Conservation (phyloP, 1,140 invertebrate genomes). For the Plodia interpunctella region DNA sequence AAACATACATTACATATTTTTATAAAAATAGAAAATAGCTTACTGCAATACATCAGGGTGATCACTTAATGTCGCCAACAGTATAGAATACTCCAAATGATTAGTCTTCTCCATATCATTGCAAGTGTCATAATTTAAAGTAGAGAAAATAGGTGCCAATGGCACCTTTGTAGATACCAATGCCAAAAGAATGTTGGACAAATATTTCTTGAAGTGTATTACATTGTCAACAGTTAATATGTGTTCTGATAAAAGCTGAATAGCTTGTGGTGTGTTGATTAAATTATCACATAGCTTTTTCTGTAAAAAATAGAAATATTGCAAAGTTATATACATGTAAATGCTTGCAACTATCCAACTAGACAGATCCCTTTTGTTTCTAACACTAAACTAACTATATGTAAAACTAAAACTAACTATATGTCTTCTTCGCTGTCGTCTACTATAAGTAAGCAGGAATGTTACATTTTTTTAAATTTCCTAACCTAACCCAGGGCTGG, state of each 20-base stretch:
- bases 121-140: constrained; percentile 39
- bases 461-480: too few species aligned
- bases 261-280: constrained; percentile 34
- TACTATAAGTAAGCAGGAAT: too few species aligned
- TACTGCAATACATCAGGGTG: constrained; percentile 78
- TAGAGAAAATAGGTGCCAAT: constrained; percentile 54
- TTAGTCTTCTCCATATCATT: constrained; percentile 54
- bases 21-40: constrained; percentile 28
- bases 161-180: constrained; percentile 54
- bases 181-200: constrained; percentile 54
- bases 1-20: too few species aligned
- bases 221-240: constrained; percentile 56
- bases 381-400: too few species aligned
- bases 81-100: constrained; percentile 58
- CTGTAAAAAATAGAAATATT: constrained; percentile 29
- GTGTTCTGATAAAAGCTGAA: constrained; percentile 47
- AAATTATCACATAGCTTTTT: constrained; percentile 28
- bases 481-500: too few species aligned
- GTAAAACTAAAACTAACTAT: too few species aligned
- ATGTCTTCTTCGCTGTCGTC: too few species aligned
- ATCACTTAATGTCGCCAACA: constrained; percentile 46
- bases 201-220: constrained; percentile 50
- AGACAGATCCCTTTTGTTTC: too few species aligned
- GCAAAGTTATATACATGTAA: too few species aligned
- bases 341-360: too few species aligned